Conservation (phyloP, 2,888 invertebrate genomes). For the Platycheirus rosarum region DNA sequence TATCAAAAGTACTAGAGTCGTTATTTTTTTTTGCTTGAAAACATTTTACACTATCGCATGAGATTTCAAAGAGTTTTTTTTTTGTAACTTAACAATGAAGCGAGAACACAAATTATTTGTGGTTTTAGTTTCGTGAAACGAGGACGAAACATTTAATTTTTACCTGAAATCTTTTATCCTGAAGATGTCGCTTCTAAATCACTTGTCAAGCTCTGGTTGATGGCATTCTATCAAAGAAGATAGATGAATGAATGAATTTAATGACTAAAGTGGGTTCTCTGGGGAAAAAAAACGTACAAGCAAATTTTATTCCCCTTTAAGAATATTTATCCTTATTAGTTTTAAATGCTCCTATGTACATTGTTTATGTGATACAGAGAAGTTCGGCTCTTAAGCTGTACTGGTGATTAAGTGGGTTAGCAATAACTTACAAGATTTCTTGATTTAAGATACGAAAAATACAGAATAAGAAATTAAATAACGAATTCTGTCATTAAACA, state of each 20-base stretch:
- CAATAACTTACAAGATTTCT: no score
- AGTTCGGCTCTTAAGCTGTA: no score
- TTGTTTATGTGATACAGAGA: no score
- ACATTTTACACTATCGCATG: conserved; percentile 16
- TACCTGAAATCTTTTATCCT: conserved; percentile 40
- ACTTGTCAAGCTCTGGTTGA: conserved; percentile 45
- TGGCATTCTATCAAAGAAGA: background rate
- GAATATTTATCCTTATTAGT: no score
- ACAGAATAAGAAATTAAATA: no score
- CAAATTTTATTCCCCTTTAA: no score
- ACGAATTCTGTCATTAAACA: no score
- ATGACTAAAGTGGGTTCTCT: no score
- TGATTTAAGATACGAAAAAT: no score
- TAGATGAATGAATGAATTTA: background rate
- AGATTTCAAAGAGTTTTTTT: conserved; percentile 20
- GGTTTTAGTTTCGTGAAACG: background rate
- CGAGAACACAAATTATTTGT: conserved; percentile 20
- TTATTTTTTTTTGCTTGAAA: conserved; percentile 38
- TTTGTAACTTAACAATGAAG: conserved; percentile 19
- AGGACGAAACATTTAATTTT: conserved; percentile 26
- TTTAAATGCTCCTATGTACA: no score
- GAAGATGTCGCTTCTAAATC: conserved; percentile 49
- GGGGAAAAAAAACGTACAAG: no score
- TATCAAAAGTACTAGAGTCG: conserved; percentile 22
- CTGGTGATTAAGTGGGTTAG: no score